A percentile compares a stretch with the other conserved stretches of the same genome.
These are phyloP conservation scores for Saxidomus purpurata DNA, from an alignment of 1,140 invertebrate genomes.

Conservation along the genomic window DNA sequence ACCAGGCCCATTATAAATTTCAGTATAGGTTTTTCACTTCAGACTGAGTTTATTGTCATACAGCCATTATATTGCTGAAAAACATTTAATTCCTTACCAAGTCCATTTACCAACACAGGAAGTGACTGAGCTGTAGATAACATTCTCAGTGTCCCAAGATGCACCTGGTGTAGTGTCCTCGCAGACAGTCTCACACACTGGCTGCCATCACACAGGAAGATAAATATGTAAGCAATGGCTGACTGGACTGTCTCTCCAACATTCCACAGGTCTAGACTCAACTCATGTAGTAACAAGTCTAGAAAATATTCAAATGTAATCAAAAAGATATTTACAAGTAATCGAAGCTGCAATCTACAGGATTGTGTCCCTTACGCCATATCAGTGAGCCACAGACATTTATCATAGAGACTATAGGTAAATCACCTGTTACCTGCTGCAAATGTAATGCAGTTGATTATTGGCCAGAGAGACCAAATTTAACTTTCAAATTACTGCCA, in stretches of 20 bases:
- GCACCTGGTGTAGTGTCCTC: slow-evolving; percentile 40
- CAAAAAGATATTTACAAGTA: no score
- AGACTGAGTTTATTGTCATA: no score
- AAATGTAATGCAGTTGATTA: no score
- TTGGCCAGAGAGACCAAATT: no score
- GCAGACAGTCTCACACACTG: background rate
- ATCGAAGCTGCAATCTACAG: background rate
- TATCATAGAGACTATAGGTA: no score
- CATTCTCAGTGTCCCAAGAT: slow-evolving; percentile 41
- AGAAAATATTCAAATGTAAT: slow-evolving; percentile 18
- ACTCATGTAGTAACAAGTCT: slow-evolving; percentile 28
- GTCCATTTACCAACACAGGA: slow-evolving; percentile 46
- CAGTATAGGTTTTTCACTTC: no score
- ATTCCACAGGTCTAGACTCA: slow-evolving; percentile 57
- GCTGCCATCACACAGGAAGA: slow-evolving; percentile 29
- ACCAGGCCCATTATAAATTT: no score
- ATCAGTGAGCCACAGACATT: no score
- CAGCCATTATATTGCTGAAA: no score
- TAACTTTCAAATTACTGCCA: no score
- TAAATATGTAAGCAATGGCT: slow-evolving; percentile 54
- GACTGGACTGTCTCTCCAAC: slow-evolving; percentile 47
- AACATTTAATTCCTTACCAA: slow-evolving; percentile 31
- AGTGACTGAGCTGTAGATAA: slow-evolving; percentile 20
- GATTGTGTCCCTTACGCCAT: no score
- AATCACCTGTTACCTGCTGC: no score